A percentile compares a stretch with the other conserved stretches of the same genome.
Conservation (phyloP, 2,888 invertebrate genomes). For the Nomada ferruginata region DNA sequence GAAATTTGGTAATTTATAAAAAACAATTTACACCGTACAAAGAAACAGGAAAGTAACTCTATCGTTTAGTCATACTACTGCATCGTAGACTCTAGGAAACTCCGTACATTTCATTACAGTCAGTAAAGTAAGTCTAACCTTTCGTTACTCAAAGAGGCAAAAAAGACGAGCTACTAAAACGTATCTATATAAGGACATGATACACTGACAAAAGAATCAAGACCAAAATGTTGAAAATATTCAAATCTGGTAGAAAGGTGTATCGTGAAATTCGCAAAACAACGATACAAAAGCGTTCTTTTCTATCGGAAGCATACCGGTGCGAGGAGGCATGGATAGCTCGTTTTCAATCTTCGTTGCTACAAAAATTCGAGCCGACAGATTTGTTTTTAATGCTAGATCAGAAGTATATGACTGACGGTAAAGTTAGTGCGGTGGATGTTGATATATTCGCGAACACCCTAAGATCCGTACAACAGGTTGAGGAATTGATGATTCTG, state of each 20-base stretch:
- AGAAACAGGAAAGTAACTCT: neutral
- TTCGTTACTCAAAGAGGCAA: neutral
- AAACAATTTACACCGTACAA: neutral
- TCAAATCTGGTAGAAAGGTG: conserved; percentile 38
- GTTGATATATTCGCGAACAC: conserved; percentile 93
- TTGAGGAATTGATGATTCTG: conserved; percentile 90
- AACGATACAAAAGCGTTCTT: conserved; percentile 82
- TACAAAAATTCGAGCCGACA: conserved; percentile 87
- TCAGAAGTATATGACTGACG: conserved; percentile 87
- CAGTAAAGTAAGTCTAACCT: conserved; percentile 25
- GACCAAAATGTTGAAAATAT: conserved; percentile 58
- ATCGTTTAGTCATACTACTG: neutral
- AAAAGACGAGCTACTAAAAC: neutral
- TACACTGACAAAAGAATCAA: neutral
- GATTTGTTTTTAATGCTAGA: conserved; percentile 90
- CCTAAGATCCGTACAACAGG: conserved; percentile 85
- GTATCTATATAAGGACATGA: conserved; percentile 14
- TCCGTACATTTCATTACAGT: neutral
- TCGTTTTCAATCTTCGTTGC: conserved; percentile 87
- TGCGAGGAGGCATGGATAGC: conserved; percentile 90
- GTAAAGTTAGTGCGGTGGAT: conserved; percentile 90
- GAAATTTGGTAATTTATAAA: neutral
- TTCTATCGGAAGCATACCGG: conserved; percentile 90
- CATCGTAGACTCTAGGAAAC: neutral
- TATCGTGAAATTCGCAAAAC: neutral